These are phyloP conservation scores for Pterocles burchelli DNA, from an alignment of 2,113 vertebrate species.

Conservation along the genomic window DNA sequence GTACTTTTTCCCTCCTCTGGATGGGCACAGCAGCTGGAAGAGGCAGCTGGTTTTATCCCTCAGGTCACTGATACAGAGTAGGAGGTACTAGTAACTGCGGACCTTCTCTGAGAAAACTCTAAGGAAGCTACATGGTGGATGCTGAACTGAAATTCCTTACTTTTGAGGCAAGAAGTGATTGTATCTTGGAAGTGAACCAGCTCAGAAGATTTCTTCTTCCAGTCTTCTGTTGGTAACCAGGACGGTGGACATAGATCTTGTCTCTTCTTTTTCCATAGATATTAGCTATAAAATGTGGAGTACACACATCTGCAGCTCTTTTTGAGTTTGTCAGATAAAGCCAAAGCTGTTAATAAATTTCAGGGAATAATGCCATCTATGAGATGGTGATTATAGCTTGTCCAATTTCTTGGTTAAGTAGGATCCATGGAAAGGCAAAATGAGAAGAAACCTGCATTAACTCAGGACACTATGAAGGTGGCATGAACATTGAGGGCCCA, in stretches of 20 bases:
- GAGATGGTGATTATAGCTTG: neutral
- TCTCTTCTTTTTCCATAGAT: neutral
- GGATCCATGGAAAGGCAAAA: neutral
- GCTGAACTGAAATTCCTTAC: neutral
- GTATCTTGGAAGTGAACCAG: neutral
- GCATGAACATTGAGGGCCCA: neutral
- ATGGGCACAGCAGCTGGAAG: neutral
- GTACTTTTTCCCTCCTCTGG: neutral
- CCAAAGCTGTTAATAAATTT: neutral
- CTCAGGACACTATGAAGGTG: neutral
- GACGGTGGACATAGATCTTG: fast-evolving
- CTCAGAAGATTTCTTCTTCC: neutral
- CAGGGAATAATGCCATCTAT: neutral
- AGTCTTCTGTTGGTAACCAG: neutral
- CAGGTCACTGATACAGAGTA: neutral
- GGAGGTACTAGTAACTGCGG: neutral
- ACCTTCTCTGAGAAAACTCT: neutral
- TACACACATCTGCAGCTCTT: neutral
- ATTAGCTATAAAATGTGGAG: neutral
- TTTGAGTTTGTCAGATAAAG: neutral
- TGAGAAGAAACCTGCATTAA: neutral
- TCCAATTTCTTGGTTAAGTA: neutral
- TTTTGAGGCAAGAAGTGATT: neutral
- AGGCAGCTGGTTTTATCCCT: neutral
- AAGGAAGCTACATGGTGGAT: neutral